These are phyloP conservation scores for Bellardia pandia DNA, from an alignment of 2,888 invertebrate species.

Conservation along the genomic window DNA sequence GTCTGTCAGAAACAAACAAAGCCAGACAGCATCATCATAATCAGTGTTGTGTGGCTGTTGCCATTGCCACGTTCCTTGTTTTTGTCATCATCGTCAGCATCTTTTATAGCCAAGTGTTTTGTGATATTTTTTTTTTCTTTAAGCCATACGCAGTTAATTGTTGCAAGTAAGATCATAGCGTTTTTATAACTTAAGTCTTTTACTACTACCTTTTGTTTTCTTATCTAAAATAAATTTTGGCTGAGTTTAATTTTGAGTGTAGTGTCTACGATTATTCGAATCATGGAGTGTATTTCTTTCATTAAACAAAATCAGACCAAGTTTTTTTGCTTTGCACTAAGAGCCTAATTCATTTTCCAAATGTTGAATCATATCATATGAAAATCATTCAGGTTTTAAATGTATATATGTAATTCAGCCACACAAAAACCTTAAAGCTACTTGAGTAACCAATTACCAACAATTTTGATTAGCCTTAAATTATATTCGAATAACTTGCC, in stretches of 20 bases:
- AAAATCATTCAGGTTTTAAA: no score
- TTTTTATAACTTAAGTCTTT: slow-evolving; percentile 30
- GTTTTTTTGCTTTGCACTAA: no score
- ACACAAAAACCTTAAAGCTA: no score
- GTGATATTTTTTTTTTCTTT: slow-evolving; percentile 18
- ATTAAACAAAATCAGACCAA: no score
- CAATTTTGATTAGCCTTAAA: not conserved
- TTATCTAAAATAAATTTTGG: not conserved
- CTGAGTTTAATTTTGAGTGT: not conserved
- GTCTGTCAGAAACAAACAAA: slow-evolving; percentile 64
- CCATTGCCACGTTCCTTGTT: slow-evolving; percentile 52
- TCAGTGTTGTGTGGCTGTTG: slow-evolving; percentile 43
- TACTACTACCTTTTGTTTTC: slow-evolving; percentile 11
- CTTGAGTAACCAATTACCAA: not conserved
- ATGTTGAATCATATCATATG: no score
- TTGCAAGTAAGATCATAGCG: slow-evolving; percentile 48
- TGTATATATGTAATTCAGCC: no score
- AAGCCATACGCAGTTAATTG: slow-evolving; percentile 67
- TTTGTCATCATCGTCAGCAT: slow-evolving; percentile 53
- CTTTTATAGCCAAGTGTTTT: slow-evolving; percentile 64
- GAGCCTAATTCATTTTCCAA: no score
- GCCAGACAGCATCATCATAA: slow-evolving; percentile 62
- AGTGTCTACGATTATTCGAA: not conserved
- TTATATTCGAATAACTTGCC: not conserved
- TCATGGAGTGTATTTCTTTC: not conserved